These are phyloP conservation scores for Cardiocondyla obscurior DNA, from an alignment of 1,140 invertebrate genomes.

Conservation along the genomic window DNA sequence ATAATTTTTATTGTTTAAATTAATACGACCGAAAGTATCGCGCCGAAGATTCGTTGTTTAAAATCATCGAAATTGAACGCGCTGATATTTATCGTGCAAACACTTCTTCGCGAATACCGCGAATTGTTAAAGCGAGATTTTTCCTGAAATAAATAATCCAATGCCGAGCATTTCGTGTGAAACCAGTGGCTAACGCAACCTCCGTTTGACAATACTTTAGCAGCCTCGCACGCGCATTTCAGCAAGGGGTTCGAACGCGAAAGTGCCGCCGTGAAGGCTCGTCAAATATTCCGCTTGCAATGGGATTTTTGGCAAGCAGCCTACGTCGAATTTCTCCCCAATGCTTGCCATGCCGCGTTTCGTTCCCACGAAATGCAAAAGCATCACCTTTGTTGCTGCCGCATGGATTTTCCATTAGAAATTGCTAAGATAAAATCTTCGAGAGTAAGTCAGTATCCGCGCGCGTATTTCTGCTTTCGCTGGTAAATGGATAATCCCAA, in stretches of 20 bases:
- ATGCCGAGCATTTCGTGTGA: not conserved
- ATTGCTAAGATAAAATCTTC: slow-evolving; percentile 16
- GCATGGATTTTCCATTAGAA: slow-evolving; percentile 48
- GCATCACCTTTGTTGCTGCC: slow-evolving; percentile 24
- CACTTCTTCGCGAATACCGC: not conserved
- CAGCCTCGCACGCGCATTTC: not conserved
- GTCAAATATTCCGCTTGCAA: slow-evolving; percentile 56
- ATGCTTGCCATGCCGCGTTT: slow-evolving; percentile 43
- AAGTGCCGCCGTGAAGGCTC: slow-evolving; percentile 11
- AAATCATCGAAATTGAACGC: not conserved
- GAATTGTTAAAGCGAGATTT: not conserved
- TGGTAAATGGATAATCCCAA: not conserved
- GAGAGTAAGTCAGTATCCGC: not conserved
- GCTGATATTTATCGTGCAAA: slow-evolving; percentile 26
- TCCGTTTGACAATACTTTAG: slow-evolving; percentile 41
- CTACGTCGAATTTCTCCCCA: slow-evolving; percentile 15
- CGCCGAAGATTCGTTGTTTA: not conserved
- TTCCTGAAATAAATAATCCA: slow-evolving; percentile 30
- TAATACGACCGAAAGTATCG: not conserved
- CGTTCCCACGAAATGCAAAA: not conserved
- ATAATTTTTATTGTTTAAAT: not conserved
- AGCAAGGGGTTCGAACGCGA: not conserved
- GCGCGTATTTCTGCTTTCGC: not conserved
- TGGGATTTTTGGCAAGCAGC: slow-evolving; percentile 60
- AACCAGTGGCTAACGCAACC: not conserved